These are phyloP conservation scores for Silurus aristotelis DNA, from an alignment of 2,797 vertebrate species.

Conservation along the genomic window DNA sequence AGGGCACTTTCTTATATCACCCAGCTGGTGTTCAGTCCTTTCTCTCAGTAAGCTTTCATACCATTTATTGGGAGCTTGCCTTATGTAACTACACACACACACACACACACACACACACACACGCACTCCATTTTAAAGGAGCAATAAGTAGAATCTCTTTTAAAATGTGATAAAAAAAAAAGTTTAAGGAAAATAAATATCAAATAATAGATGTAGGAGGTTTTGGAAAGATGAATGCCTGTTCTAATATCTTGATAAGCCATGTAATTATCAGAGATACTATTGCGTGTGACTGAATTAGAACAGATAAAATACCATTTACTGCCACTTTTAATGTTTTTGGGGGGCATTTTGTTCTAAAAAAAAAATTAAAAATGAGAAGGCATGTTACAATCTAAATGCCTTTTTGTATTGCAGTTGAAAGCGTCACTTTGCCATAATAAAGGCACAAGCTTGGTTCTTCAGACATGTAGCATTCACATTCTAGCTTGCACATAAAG, in stretches of 20 bases:
- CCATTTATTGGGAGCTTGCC: background rate
- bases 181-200: conserved; percentile 7
- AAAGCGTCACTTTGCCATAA: background rate
- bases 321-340: background rate
- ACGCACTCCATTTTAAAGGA: conserved; percentile 2
- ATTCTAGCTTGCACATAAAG: conserved; percentile 4
- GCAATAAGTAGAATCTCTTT: background rate
- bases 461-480: background rate
- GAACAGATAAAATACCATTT: background rate
- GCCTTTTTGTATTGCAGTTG: background rate
- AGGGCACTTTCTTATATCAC: background rate
- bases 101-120: background rate
- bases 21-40: background rate
- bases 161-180: background rate
- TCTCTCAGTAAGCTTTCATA: background rate
- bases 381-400: background rate
- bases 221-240: background rate
- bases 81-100: background rate
- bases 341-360: no score
- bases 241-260: background rate
- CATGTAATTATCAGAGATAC: background rate
- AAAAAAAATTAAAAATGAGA: background rate
- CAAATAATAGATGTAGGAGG: conserved; percentile 2
- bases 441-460: background rate
- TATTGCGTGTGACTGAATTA: background rate